phyloP scores from a whole-genome alignment of 2,797 vertebrate genomes.

The Gadopsis marmoratus region DNA sequence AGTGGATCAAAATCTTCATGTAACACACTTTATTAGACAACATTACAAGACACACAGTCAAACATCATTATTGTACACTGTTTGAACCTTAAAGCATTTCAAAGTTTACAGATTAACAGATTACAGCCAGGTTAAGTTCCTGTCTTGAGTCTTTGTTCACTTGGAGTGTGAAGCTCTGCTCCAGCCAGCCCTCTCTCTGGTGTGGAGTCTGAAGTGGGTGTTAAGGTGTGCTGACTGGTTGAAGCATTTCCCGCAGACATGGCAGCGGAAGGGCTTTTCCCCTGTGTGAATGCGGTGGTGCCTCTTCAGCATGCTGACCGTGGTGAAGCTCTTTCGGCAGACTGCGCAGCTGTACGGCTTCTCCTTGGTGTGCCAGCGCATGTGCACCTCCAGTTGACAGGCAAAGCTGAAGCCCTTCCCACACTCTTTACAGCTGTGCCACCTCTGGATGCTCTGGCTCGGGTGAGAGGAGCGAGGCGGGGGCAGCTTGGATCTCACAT shows the following conservation, averaged over 20 bases:
- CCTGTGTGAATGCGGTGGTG: slow-evolving; percentile 83
- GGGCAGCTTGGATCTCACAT: slow-evolving; percentile 38
- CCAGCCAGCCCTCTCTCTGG: slow-evolving; percentile 68
- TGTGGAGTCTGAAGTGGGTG: slow-evolving; percentile 82
- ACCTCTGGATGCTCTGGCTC: slow-evolving; percentile 65
- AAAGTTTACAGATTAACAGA: slow-evolving; percentile 29
- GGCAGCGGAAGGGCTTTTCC: slow-evolving; percentile 81
- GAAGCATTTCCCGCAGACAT: slow-evolving; percentile 81
- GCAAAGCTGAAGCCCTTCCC: slow-evolving; percentile 82
- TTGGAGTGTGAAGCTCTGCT: slow-evolving; percentile 39
- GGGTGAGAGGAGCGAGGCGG: slow-evolving; percentile 55
- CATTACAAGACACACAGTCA: slow-evolving; percentile 51
- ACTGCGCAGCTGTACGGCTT: slow-evolving; percentile 79
- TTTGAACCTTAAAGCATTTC: slow-evolving; percentile 12
- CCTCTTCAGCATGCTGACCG: slow-evolving; percentile 79
- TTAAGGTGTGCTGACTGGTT: slow-evolving; percentile 83
- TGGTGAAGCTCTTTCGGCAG: slow-evolving; percentile 82
- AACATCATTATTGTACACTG: slow-evolving; percentile 44
- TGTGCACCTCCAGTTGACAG: slow-evolving; percentile 83
- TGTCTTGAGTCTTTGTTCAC: neutral
- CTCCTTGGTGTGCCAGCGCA: slow-evolving; percentile 85
- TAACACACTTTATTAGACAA: slow-evolving; percentile 64
- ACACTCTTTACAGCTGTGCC: slow-evolving; percentile 80
- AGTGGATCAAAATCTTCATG: neutral
- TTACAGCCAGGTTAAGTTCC: neutral